These are phyloP conservation scores for Cryptocephalus moraei DNA, from an alignment of 2,888 invertebrate species.

Conservation along the genomic window DNA sequence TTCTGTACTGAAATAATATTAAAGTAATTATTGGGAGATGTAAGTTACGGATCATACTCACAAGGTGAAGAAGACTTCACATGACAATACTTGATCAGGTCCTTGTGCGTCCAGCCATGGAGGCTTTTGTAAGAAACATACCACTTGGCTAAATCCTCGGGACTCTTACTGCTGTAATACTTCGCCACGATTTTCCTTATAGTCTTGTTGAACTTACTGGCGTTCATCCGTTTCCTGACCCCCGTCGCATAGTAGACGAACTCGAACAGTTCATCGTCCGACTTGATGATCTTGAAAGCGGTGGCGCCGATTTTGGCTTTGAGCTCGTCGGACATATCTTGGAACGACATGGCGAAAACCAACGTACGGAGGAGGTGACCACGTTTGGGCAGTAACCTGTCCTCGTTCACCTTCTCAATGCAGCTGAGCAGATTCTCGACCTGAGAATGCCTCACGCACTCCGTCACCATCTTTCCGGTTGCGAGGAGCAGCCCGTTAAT, in stretches of 20 bases:
- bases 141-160: slow-evolving; percentile 51
- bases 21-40: slow-evolving; percentile 30
- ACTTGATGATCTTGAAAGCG: slow-evolving; percentile 43
- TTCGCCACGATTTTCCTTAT: slow-evolving; percentile 49
- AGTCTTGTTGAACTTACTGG: slow-evolving; percentile 18
- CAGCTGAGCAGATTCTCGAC: too few relatives aligned
- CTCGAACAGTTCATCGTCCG: slow-evolving; percentile 42
- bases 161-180: slow-evolving; percentile 55
- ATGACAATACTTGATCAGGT: slow-evolving; percentile 56
- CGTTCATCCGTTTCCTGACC: slow-evolving; percentile 4
- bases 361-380: too few relatives aligned
- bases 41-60: slow-evolving; percentile 24
- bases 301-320: slow-evolving; percentile 15
- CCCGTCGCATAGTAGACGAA: slow-evolving; percentile 24
- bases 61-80: slow-evolving; percentile 42
- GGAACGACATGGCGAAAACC: too few relatives aligned
- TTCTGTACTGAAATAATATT: slow-evolving; percentile 23
- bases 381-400: too few relatives aligned
- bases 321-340: neutral
- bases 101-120: slow-evolving; percentile 63
- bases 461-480: too few relatives aligned
- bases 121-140: slow-evolving; percentile 52
- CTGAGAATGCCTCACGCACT: too few relatives aligned
- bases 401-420: too few relatives aligned
- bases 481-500: too few relatives aligned